Base-by-base conservation (phyloP, 2,797 vertebrate species). In the Oryzias dopingdopingensis region DNA sequence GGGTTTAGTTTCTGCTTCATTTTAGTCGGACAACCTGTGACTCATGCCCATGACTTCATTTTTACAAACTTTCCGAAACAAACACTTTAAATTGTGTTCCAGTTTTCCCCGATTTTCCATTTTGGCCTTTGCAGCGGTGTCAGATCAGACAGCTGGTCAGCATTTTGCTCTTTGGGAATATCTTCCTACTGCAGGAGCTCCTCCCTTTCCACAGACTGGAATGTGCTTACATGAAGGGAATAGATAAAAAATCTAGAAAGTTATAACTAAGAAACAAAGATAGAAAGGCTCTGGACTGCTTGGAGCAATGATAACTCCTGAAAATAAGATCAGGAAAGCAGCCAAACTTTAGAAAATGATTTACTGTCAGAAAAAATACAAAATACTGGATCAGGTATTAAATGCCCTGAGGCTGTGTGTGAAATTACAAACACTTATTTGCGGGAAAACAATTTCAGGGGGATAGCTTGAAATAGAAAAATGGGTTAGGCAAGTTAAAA, bases 201-300 rank as follows among this genome's bases (percentile, higher is more conserved):
- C 55, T 69, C 74, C 62, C 77, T 65, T 74, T 87, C 81, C 80
- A 73, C 73, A 80, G 61, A 43, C 61, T 82, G 83, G 90, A 92
- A 92, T 91, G 85, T 90, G 87, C 90, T 90, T 90, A 86, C 84
- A 85, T 51, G 62, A 72, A 74, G 85, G 87, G 88, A 90, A 91
- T 90, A 87, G 59, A 63, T 65, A 69, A 69, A 73, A 70, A 56
- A 66, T 59, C 81, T 65, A 56, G 58, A 74, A 64, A 68, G 61
- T 68, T 37, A 55, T 42, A 61, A 66, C 52, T 43, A 49, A 55
- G 16, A 48, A 29, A 52, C 18, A 10, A 13, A 52, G 41, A 47
- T 42, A 29, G 22, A 64, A 50, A 56, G 49, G n/a, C 14, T 47
- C 14, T 42, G 13, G 53, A 20, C 56, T 59, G 50, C 6, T 64